Conservation (phyloP, 2,888 invertebrate species). For the Tetropium fuscum region DNA sequence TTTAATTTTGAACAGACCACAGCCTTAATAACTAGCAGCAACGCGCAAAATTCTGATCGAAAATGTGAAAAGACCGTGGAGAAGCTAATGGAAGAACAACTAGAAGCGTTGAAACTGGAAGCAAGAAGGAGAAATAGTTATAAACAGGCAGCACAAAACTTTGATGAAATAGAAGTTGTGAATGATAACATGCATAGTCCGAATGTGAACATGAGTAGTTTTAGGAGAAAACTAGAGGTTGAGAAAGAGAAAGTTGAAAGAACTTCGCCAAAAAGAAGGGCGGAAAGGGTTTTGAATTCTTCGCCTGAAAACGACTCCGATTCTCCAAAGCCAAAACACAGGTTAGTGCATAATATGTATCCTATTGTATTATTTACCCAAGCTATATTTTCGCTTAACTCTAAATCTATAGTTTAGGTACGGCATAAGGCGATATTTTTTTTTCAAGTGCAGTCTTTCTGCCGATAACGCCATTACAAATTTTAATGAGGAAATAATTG, state of each 20-base stretch:
- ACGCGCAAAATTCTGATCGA: not conserved
- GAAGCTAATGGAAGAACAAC: slow-evolving; percentile 59
- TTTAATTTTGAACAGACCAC: slow-evolving; percentile 8
- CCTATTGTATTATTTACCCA: too few species aligned
- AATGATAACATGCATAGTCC: slow-evolving; percentile 40
- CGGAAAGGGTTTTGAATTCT: slow-evolving; percentile 53
- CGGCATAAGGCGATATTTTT: too few species aligned
- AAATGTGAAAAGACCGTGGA: slow-evolving; percentile 54
- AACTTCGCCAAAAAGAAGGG: slow-evolving; percentile 56
- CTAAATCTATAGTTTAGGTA: too few species aligned
- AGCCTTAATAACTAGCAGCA: not conserved
- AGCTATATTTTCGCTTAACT: too few species aligned
- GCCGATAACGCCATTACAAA: too few species aligned
- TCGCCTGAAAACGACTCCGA: slow-evolving; percentile 58
- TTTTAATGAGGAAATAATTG: too few species aligned
- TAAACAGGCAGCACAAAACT: slow-evolving; percentile 61
- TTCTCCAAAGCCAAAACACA: slow-evolving; percentile 62
- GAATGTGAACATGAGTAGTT: slow-evolving; percentile 53
- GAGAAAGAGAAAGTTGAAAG: slow-evolving; percentile 53
- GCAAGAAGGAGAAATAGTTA: slow-evolving; percentile 62
- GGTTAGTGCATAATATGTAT: slow-evolving; percentile 35
- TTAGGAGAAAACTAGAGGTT: slow-evolving; percentile 53
- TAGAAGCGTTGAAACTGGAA: slow-evolving; percentile 59
- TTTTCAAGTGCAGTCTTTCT: too few species aligned
- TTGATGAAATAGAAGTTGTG: slow-evolving; percentile 58